Base-by-base conservation (phyloP, 2,888 invertebrate species). In the Thymelicus sylvestris region DNA sequence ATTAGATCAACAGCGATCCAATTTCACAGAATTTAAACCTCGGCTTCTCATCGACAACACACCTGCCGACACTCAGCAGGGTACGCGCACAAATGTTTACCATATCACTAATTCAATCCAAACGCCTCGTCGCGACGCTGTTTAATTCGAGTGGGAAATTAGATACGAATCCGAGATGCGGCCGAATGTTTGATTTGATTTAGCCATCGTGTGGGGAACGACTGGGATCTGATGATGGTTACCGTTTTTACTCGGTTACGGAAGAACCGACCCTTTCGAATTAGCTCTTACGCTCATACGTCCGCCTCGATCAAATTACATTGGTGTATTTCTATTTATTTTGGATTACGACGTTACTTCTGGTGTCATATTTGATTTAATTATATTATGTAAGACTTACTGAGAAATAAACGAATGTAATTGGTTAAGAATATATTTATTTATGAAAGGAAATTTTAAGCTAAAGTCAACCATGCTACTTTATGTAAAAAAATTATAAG, bases 141-240 rank as follows among this genome's bases (percentile, higher is more conserved):
- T 88, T 88, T 86, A 88, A 87, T 86, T 84, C 83, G 80, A 83
- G 79, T 78, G 81, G 89, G 88, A 88, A 90, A 89, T 91, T 89
- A 89, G 86, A 89, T 90, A 83, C 76, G 82, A 79, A 83, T 83
- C 81, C 81, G 80, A 80, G 81, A 79, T 80, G 82, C 75, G 83
- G 80, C 79, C 75, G 74, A 66, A 80, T 87, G 86, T 89, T 90
- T 88, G 88, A 87, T 87, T 89, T 86, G 83, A 86, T 87, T 89
- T 85, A 85, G 55, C 13, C n/a, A 12, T 12, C 66, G 62, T 61
- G 66, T 41, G n/a, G 50, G 50, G 44, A 65, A 59, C 44, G 52
- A 31, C 50, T 44, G 52, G 66, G 52, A 47, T 44, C 47, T 39
- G 52, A 62, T 10, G 60, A 19, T 50, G 65, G 47, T 71, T 71